Conservation (phyloP, 2,113 vertebrate species). For the Phylloscopus whistleri region DNA sequence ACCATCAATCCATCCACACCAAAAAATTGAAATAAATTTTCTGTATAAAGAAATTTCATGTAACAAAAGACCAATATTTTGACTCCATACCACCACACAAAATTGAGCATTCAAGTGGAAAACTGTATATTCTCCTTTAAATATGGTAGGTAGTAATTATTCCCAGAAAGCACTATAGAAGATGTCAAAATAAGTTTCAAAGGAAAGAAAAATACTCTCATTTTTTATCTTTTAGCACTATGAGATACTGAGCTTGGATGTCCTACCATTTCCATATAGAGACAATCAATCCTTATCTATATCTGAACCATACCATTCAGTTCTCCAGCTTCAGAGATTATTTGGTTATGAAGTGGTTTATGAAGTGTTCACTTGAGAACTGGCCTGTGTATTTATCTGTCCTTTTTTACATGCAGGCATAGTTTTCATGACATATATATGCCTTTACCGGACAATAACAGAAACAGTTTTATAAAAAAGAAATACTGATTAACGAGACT, state of each 20-base stretch:
- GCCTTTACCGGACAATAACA: neutral
- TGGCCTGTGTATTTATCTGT: neutral
- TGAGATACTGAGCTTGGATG: neutral
- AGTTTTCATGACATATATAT: neutral
- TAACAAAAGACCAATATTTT: neutral
- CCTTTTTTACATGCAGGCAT: neutral
- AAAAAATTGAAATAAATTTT: neutral
- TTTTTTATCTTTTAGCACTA: neutral
- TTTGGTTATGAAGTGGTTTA: neutral
- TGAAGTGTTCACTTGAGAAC: neutral
- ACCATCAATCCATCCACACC: neutral
- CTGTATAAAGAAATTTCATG: neutral
- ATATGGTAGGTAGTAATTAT: neutral
- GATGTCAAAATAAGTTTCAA: neutral
- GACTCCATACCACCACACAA: neutral
- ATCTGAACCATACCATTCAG: neutral
- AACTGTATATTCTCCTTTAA: neutral
- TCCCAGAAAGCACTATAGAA: neutral
- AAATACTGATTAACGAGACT: neutral
- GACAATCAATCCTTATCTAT: neutral
- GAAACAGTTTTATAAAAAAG: neutral
- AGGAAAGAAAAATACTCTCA: neutral
- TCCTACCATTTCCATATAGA: neutral
- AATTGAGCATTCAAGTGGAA: neutral
- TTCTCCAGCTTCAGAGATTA: neutral